These are phyloP conservation scores for Menura novaehollandiae DNA, from an alignment of 2,113 vertebrate species.

Conservation along the genomic window DNA sequence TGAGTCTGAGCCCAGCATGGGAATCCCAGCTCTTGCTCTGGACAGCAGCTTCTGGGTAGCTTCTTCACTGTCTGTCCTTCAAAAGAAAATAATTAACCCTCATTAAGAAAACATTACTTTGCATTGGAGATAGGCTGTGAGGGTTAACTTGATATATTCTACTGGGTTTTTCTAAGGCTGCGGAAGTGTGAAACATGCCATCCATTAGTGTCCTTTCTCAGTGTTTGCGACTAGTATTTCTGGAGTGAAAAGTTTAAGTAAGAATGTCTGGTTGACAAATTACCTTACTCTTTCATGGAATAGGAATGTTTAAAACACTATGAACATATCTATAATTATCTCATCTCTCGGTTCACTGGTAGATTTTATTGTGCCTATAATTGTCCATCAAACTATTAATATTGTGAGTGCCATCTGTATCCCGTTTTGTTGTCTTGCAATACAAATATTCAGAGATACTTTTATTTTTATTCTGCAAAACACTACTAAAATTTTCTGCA, in stretches of 20 bases:
- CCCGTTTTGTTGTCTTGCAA: not conserved
- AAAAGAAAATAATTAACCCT: not conserved
- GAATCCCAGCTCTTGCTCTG: not conserved
- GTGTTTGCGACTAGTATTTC: not conserved
- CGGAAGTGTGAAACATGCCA: not conserved
- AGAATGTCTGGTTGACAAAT: not conserved
- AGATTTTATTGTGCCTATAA: not conserved
- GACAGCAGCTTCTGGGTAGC: not conserved
- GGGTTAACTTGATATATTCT: not conserved
- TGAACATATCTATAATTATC: not conserved
- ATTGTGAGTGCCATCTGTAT: not conserved
- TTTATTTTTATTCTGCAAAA: not conserved
- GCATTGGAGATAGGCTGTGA: not conserved
- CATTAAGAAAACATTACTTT: not conserved
- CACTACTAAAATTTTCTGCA: not conserved
- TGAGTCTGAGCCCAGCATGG: not conserved
- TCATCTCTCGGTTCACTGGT: not conserved
- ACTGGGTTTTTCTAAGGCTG: not conserved
- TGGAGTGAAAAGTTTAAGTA: not conserved
- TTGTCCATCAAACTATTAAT: not conserved
- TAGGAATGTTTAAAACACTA: not conserved
- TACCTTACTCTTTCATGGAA: not conserved
- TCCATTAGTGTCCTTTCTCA: not conserved
- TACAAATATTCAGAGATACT: not conserved
- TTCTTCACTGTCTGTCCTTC: not conserved